Percentiles rank a stretch among this genome's conserved stretches.
phyloP scores from a whole-genome alignment of 2,797 vertebrate genomes.

The Hyperoplus lanceolatus region DNA sequence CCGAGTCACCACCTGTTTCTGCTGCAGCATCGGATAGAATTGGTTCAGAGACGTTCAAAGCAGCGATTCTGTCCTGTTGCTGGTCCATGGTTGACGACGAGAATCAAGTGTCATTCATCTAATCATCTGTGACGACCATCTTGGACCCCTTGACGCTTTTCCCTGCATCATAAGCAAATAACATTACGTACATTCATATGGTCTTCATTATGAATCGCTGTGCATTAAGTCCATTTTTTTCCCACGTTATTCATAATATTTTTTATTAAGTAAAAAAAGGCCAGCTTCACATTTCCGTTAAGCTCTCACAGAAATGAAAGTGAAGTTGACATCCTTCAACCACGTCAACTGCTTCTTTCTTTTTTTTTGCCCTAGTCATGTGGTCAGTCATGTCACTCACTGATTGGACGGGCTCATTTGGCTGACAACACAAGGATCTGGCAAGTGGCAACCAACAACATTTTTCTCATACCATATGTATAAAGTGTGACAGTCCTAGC shows the following conservation, averaged over 20 bases:
- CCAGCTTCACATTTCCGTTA: not conserved
- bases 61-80: conserved; percentile 10
- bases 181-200: not conserved
- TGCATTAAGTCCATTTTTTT: not conserved
- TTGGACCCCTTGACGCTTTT: not conserved
- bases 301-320: not conserved
- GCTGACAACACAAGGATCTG: not conserved
- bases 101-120: not conserved
- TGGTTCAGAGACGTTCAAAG: not conserved
- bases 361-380: not conserved
- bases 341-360: not conserved
- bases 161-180: not conserved
- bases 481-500: not conserved
- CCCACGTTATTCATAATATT: not conserved
- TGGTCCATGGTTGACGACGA: conserved; percentile 1
- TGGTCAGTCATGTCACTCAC: not conserved
- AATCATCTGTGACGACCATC: not conserved
- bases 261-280: not conserved
- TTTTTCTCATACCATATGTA: not conserved
- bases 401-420: not conserved
- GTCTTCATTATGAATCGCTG: not conserved
- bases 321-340: not conserved
- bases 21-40: not conserved
- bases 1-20: not conserved
- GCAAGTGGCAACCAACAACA: not conserved